These are phyloP conservation scores for Nephrotoma flavescens DNA, from an alignment of 2,888 invertebrate species.

Conservation along the genomic window DNA sequence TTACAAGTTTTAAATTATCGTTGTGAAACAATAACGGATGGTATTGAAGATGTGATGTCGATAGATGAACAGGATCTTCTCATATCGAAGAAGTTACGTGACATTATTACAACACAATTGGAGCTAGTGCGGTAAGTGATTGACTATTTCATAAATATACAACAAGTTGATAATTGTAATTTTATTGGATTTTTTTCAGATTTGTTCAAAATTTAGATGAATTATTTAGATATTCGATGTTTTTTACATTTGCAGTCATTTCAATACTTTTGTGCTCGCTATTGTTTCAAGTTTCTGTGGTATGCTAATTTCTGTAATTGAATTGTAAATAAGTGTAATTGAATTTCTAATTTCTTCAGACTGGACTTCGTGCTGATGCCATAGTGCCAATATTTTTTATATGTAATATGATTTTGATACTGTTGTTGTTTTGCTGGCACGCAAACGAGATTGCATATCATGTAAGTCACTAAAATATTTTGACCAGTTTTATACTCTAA, in stretches of 20 bases:
- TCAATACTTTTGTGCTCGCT: conserved; percentile 7
- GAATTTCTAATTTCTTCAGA: background rate
- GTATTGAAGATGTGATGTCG: background rate
- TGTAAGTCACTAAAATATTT: background rate
- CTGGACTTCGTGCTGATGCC: background rate
- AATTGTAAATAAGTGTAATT: too few species aligned
- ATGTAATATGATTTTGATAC: conserved; percentile 5
- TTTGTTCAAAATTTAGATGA: background rate
- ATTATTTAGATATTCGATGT: conserved; percentile 5
- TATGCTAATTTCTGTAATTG: background rate
- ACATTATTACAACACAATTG: background rate
- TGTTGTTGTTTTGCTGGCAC: conserved; percentile 10
- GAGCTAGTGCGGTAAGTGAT: background rate
- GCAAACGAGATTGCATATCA: conserved; percentile 7
- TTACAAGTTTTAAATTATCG: background rate
- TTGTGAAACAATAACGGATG: background rate
- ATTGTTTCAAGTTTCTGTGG: conserved; percentile 6
- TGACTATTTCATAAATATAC: background rate
- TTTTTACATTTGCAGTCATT: conserved; percentile 7
- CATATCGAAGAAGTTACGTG: background rate
- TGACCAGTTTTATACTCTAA: background rate
- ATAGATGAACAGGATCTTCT: background rate
- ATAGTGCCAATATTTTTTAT: background rate
- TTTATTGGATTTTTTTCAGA: background rate
- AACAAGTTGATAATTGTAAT: too few species aligned